Evolutionary conservation across 1,140 invertebrate species (phyloP).

Genomic region (Lepidostoma basale): DNA sequence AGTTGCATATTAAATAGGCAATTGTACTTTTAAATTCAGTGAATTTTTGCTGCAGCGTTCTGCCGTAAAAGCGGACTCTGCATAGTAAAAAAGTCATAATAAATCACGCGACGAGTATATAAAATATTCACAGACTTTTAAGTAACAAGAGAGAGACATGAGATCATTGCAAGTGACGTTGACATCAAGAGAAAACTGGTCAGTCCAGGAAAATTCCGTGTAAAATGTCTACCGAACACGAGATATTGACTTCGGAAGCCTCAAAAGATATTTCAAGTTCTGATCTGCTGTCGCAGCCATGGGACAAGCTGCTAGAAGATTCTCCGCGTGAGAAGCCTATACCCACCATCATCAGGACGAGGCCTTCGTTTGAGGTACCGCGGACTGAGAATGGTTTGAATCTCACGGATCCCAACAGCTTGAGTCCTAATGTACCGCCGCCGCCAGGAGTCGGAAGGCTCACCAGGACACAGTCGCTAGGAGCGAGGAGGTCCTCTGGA

Average conservation of each 20-base stretch:
- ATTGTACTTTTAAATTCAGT: too few species aligned
- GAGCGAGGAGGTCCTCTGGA: conserved; percentile 55
- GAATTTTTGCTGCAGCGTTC: too few species aligned
- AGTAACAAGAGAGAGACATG: too few species aligned
- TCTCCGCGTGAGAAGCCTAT: conserved; percentile 50
- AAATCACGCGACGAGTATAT: too few species aligned
- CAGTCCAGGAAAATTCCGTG: too few species aligned
- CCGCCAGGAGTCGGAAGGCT: conserved; percentile 48
- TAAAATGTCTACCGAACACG: conserved; percentile 39
- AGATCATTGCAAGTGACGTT: too few species aligned
- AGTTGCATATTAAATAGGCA: too few species aligned
- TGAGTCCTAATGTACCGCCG: conserved; percentile 49
- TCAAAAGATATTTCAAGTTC: conserved; percentile 59
- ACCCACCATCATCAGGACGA: conserved; percentile 58
- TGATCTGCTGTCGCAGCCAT: conserved; percentile 55
- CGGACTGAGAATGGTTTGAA: conserved; percentile 50
- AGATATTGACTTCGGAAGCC: conserved; percentile 37
- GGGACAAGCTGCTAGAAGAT: conserved; percentile 58
- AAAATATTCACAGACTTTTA: too few species aligned
- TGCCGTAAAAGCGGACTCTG: too few species aligned
- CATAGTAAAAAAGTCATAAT: too few species aligned
- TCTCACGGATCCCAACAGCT: conserved; percentile 50
- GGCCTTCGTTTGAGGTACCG: conserved; percentile 55
- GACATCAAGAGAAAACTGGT: not conserved
- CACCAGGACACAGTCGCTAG: conserved; percentile 57